Conservation (phyloP, 2,797 vertebrate genomes). For the Rhincodon typus region DNA sequence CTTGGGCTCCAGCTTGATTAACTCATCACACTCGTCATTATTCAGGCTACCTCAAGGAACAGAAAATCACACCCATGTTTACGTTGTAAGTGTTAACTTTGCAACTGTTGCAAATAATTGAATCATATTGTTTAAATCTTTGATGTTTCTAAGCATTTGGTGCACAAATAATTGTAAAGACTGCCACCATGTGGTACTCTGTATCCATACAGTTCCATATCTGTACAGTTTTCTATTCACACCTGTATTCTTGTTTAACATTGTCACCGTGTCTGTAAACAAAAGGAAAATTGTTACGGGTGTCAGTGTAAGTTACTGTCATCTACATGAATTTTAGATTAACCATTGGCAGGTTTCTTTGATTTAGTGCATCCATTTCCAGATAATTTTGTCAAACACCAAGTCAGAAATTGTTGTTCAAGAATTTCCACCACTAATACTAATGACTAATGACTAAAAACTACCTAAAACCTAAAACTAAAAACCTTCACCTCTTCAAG, state of each 20-base stretch:
- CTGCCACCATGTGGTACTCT: conserved; percentile 25
- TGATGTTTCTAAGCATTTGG: not conserved
- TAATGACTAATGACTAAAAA: not conserved
- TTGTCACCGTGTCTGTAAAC: not conserved
- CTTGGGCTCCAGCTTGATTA: too few relatives aligned
- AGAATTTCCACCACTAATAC: not conserved
- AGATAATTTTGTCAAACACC: not conserved
- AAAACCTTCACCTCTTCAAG: not conserved
- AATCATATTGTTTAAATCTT: not conserved
- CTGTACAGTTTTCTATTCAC: not conserved
- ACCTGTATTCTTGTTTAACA: not conserved
- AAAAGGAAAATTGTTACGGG: not conserved
- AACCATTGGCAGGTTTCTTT: not conserved
- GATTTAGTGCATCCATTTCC: not conserved
- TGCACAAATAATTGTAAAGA: not conserved
- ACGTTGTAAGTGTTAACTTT: not conserved
- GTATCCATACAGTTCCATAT: not conserved
- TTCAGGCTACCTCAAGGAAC: too few relatives aligned
- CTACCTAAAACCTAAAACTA: too few relatives aligned
- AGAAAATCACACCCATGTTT: not conserved
- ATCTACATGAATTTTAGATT: not conserved
- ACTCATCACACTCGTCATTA: too few relatives aligned
- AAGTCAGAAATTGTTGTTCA: too few relatives aligned
- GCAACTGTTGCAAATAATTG: not conserved
- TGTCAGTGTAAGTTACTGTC: not conserved